Evolutionary conservation across 2,113 vertebrate genomes (phyloP).

Genomic region (Porphyrio hochstetteri): DNA sequence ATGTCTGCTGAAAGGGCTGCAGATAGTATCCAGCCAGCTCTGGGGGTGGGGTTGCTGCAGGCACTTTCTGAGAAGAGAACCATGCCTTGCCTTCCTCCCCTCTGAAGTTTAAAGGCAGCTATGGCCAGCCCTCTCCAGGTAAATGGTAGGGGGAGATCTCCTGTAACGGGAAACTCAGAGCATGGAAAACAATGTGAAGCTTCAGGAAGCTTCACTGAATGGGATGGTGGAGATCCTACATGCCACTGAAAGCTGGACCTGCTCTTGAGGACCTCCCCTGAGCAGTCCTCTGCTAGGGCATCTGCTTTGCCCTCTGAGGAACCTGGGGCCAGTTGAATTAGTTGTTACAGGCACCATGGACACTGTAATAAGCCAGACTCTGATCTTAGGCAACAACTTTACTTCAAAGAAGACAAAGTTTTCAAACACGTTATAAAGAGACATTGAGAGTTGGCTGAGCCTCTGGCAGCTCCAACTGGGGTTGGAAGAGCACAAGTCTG

Average conservation of each 20-base stretch:
- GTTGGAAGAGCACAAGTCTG: neutral
- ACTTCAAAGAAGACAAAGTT: neutral
- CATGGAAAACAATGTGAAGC: neutral
- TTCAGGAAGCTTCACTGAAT: neutral
- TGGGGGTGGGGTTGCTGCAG: neutral
- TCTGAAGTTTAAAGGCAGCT: conserved; percentile 24
- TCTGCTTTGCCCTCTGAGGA: neutral
- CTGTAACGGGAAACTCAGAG: neutral
- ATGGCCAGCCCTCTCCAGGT: neutral
- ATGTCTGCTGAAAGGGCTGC: neutral
- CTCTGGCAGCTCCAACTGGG: neutral
- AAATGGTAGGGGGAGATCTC: neutral
- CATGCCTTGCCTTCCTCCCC: neutral
- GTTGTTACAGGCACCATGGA: neutral
- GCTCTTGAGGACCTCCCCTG: neutral
- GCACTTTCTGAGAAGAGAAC: neutral
- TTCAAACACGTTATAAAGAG: neutral
- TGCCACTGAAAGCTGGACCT: neutral
- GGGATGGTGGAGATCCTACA: neutral
- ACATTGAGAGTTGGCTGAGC: fast-evolving
- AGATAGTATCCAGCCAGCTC: conserved; percentile 8
- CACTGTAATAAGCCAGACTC: neutral
- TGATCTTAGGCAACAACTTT: neutral
- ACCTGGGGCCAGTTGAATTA: neutral
- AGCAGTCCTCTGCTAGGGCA: neutral